These are phyloP conservation scores for Leuctra nigra DNA, from an alignment of 2,888 invertebrate species.

Conservation along the genomic window DNA sequence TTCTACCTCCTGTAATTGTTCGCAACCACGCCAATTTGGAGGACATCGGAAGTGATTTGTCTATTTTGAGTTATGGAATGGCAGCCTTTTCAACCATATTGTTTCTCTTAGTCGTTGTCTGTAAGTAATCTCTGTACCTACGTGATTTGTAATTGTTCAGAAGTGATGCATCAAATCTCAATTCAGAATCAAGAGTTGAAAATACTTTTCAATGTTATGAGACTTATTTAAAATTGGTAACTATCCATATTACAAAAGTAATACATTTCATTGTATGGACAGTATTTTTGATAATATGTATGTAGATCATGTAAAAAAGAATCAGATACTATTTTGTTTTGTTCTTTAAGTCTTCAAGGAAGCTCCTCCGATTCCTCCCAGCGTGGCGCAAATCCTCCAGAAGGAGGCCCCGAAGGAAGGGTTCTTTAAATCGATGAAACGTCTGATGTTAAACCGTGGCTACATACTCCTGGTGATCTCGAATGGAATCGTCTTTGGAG, in stretches of 20 bases:
- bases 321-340: too few relatives aligned
- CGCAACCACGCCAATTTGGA: conserved; percentile 52
- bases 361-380: conserved; percentile 92
- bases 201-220: too few relatives aligned
- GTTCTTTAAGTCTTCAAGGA: too few relatives aligned
- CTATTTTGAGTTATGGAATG: conserved; percentile 77
- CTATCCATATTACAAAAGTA: too few relatives aligned
- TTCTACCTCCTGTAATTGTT: conserved; percentile 63
- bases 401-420: conserved; percentile 44
- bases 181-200: too few relatives aligned
- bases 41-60: conserved; percentile 63
- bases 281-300: too few relatives aligned
- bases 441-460: conserved; percentile 41
- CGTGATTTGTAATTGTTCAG: too few relatives aligned
- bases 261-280: too few relatives aligned
- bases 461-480: conserved; percentile 44
- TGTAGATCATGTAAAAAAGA: too few relatives aligned
- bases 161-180: too few relatives aligned
- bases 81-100: conserved; percentile 77
- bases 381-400: conserved; percentile 67
- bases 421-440: conserved; percentile 42
- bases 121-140: too few relatives aligned
- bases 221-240: too few relatives aligned
- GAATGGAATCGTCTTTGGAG: conserved; percentile 51
- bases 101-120: conserved; percentile 71